phyloP scores from a whole-genome alignment of 2,113 vertebrate genomes.

The Catharus minimus region DNA sequence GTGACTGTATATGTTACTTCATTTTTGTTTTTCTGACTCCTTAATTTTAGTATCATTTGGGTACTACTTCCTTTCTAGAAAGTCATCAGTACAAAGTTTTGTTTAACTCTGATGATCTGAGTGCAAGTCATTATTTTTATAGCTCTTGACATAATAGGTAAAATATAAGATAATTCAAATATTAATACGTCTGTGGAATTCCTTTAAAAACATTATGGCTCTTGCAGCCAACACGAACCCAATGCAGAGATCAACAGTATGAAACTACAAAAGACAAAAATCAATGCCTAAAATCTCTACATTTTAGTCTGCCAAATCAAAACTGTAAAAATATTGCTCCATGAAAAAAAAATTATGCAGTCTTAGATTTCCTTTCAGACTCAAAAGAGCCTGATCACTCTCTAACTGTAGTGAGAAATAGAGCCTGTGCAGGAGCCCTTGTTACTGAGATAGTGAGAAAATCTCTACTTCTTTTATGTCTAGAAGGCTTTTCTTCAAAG shows the following conservation, averaged over 20 bases:
- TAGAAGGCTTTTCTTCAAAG: not conserved
- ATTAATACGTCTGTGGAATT: not conserved
- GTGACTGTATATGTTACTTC: not conserved
- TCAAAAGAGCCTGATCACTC: not conserved
- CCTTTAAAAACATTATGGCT: not conserved
- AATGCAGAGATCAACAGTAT: not conserved
- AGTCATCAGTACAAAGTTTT: not conserved
- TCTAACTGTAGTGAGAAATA: not conserved
- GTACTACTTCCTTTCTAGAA: not conserved
- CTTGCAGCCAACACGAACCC: not conserved
- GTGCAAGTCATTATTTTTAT: not conserved
- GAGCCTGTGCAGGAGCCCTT: not conserved
- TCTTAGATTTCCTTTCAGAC: not conserved
- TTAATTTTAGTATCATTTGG: accelerated
- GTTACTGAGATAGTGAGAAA: not conserved
- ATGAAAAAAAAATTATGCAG: not conserved
- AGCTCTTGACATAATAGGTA: not conserved
- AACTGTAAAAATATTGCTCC: not conserved
- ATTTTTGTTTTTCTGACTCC: not conserved
- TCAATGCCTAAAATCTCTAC: not conserved
- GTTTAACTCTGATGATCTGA: not conserved
- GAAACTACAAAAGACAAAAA: not conserved
- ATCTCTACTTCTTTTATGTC: not conserved
- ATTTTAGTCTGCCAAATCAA: not conserved
- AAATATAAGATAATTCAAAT: not conserved